These are phyloP conservation scores for Charadrius vociferus DNA, from an alignment of 2,113 vertebrate genomes.

Conservation along the genomic window DNA sequence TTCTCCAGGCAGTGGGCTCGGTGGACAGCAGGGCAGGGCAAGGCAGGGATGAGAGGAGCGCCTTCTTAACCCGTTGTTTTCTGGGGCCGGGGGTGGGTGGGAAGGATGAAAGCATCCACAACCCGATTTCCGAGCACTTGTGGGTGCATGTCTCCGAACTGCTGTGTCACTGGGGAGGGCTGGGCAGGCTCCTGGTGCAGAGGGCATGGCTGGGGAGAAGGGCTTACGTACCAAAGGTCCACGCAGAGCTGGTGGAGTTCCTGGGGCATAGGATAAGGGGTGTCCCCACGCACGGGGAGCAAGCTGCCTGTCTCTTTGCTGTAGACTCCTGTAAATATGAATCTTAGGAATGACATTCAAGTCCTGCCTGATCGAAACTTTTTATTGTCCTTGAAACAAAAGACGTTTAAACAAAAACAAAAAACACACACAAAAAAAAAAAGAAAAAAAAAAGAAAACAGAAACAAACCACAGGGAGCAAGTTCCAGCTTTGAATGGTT, in stretches of 20 bases:
- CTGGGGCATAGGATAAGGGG: slow-evolving; percentile 59
- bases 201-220: slow-evolving; percentile 70
- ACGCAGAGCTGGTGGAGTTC: slow-evolving; percentile 65
- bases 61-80: slow-evolving; percentile 42
- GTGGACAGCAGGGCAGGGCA: slow-evolving; percentile 55
- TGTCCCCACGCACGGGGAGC: slow-evolving; percentile 9
- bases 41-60: slow-evolving; percentile 52
- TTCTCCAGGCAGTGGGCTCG: slow-evolving; percentile 50
- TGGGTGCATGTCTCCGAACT: slow-evolving; percentile 12
- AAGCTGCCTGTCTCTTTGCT: slow-evolving; percentile 71
- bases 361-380: slow-evolving; percentile 77
- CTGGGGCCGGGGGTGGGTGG: slow-evolving; percentile 9
- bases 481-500: slow-evolving; percentile 64
- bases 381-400: slow-evolving; percentile 72
- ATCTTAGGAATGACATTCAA: slow-evolving; percentile 77
- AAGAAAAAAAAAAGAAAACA: not conserved
- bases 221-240: slow-evolving; percentile 84
- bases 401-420: slow-evolving; percentile 44
- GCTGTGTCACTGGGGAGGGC: slow-evolving; percentile 49
- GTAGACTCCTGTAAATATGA: slow-evolving; percentile 80
- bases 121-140: not conserved
- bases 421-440: not conserved
- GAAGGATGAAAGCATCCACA: slow-evolving; percentile 12
- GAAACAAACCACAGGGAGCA: slow-evolving; percentile 62
- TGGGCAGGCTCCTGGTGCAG: slow-evolving; percentile 51